phyloP scores from a whole-genome alignment of 1,140 invertebrate species.

The Drosophila sp. region DNA sequence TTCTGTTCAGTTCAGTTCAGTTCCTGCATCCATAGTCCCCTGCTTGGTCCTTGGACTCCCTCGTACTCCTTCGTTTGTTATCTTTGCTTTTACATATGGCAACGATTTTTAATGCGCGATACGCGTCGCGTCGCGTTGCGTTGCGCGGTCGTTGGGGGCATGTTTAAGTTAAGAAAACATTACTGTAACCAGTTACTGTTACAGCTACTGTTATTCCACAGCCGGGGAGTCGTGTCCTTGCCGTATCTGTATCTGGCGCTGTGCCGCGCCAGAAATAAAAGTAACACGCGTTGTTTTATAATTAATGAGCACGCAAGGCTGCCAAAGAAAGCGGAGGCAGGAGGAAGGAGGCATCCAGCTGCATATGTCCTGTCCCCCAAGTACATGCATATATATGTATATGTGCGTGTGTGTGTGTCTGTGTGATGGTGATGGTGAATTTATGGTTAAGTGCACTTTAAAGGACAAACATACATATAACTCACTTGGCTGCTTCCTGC shows the following conservation, averaged over 20 bases:
- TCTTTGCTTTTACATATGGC: conserved; percentile 80
- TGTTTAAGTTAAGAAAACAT: conserved; percentile 82
- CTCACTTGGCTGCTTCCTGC: conserved; percentile 69
- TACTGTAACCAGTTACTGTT: conserved; percentile 69
- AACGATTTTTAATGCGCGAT: conserved; percentile 81
- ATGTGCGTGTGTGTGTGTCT: conserved; percentile 1
- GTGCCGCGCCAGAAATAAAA: conserved; percentile 48
- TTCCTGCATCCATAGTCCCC: background rate
- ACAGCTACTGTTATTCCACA: conserved; percentile 29
- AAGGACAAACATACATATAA: conserved; percentile 81
- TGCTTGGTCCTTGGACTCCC: background rate
- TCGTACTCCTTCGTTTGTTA: conserved; percentile 59
- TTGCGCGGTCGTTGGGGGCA: conserved; percentile 56
- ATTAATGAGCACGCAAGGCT: conserved; percentile 79
- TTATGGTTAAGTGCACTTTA: conserved; percentile 83
- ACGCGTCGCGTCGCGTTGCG: conserved; percentile 46
- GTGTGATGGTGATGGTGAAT: conserved; percentile 64
- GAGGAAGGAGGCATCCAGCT: conserved; percentile 26
- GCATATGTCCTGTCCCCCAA: conserved; percentile 60
- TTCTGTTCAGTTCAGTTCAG: background rate
- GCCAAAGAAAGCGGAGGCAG: conserved; percentile 13
- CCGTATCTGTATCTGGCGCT: conserved; percentile 57
- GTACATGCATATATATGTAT: conserved; percentile 7
- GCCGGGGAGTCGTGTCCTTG: conserved; percentile 12
- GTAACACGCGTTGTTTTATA: conserved; percentile 78